A percentile compares a stretch with the other conserved stretches of the same genome.
Conservation (phyloP, 2,888 invertebrate genomes). For the Galeruca laticollis region DNA sequence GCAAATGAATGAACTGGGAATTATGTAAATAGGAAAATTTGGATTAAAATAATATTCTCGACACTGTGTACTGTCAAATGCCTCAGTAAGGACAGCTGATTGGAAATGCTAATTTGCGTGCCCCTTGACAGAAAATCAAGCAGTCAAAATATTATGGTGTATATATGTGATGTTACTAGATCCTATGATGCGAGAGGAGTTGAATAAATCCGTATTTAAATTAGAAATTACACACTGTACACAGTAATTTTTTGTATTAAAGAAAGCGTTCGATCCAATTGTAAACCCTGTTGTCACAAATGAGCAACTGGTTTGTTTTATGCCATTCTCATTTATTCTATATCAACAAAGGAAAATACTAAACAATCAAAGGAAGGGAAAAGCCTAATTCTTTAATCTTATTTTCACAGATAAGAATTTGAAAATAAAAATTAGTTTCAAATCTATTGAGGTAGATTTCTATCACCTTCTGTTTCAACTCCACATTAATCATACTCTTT, state of each 20-base stretch:
- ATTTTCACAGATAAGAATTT: too few species aligned
- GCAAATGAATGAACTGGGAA: slow-evolving; percentile 18
- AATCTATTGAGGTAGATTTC: too few species aligned
- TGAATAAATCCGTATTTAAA: slow-evolving; percentile 27
- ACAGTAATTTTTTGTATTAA: background rate
- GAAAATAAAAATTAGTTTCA: too few species aligned
- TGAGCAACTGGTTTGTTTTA: too few species aligned
- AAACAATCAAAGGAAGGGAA: too few species aligned
- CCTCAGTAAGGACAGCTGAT: slow-evolving; percentile 8
- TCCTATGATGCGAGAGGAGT: slow-evolving; percentile 17
- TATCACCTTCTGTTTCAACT: too few species aligned
- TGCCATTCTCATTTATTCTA: too few species aligned
- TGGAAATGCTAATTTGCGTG: slow-evolving; percentile 23
- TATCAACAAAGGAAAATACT: too few species aligned
- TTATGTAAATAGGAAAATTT: slow-evolving; percentile 29
- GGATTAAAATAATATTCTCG: slow-evolving; percentile 28
- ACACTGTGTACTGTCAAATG: slow-evolving; percentile 23
- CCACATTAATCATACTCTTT: too few species aligned
- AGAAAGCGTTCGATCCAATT: background rate
- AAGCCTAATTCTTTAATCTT: too few species aligned
- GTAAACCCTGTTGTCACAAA: too few species aligned
- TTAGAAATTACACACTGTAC: slow-evolving; percentile 24
- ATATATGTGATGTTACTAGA: slow-evolving; percentile 14
- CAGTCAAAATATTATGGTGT: slow-evolving; percentile 29
- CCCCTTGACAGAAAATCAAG: slow-evolving; percentile 17